A percentile compares a stretch with the other conserved stretches of the same genome.
Evolutionary conservation across 2,888 invertebrate genomes (phyloP).

Genomic region (Gymnocheta viridis): DNA sequence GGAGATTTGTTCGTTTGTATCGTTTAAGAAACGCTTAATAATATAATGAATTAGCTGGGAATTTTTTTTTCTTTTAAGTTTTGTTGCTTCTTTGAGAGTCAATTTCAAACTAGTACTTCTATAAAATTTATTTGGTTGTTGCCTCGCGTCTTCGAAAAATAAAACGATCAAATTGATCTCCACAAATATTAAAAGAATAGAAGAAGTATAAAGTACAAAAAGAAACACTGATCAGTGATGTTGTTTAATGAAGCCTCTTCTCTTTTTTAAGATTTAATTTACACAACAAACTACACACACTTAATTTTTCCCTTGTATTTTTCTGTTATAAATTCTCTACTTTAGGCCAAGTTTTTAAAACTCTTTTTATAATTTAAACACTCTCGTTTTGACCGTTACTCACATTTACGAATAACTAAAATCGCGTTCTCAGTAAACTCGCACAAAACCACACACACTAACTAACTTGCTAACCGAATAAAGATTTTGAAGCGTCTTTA

Average conservation of each 20-base stretch:
- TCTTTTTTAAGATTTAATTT: constrained; percentile 44
- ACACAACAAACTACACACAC: constrained; percentile 54
- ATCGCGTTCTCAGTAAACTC: constrained; percentile 38
- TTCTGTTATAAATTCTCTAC: constrained; percentile 57
- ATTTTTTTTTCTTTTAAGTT: constrained; percentile 46
- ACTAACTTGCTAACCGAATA: constrained; percentile 40
- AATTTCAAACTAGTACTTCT: constrained; percentile 50
- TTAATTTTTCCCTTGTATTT: constrained; percentile 56
- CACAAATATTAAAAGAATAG: constrained; percentile 32
- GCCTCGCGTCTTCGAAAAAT: constrained; percentile 33
- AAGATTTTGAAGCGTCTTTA: constrained; percentile 59
- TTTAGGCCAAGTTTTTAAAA: constrained; percentile 68
- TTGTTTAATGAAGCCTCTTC: constrained; percentile 15
- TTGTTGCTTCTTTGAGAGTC: constrained; percentile 61
- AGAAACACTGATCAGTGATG: constrained; percentile 21
- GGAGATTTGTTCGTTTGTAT: constrained; percentile 39
- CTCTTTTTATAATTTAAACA: constrained; percentile 40
- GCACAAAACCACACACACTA: constrained; percentile 18
- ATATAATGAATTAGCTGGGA: constrained; percentile 49
- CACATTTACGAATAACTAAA: constrained; percentile 4
- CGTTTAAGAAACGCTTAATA: constrained; percentile 65
- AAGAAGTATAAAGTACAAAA: constrained; percentile 20
- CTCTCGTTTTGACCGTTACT: constrained; percentile 29
- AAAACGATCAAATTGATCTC: constrained; percentile 36
- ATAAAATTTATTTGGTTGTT: constrained; percentile 39